Percentiles rank a stretch among this genome's conserved stretches.
phyloP scores from a whole-genome alignment of 2,113 vertebrate genomes.

The Mungos mungo region DNA sequence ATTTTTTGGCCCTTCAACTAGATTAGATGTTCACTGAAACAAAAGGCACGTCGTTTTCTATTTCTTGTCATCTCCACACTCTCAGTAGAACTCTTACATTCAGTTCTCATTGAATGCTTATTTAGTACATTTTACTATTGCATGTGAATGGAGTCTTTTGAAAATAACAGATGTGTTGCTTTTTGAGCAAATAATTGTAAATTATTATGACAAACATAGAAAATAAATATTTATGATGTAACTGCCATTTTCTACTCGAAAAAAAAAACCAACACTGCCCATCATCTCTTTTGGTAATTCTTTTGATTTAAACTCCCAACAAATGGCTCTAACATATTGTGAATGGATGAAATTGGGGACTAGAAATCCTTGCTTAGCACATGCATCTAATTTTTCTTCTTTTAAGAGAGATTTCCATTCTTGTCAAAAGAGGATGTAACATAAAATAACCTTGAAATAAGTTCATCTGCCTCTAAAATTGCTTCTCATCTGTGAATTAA shows the following conservation, averaged over 20 bases:
- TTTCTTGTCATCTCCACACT: neutral
- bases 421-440: neutral
- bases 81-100: neutral
- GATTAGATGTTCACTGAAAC: neutral
- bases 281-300: neutral
- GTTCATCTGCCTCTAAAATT: neutral
- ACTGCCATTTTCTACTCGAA: neutral
- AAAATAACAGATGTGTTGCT: neutral
- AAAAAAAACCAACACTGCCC: neutral
- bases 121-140: neutral
- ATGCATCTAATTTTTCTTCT: neutral
- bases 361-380: neutral
- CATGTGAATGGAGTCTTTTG: neutral
- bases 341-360: neutral
- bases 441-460: slow-evolving; percentile 53
- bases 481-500: slow-evolving; percentile 35
- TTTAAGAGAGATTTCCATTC: neutral
- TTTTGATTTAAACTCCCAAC: neutral
- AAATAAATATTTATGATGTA: neutral
- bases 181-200: neutral
- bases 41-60: neutral
- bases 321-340: neutral
- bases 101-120: neutral
- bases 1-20: neutral
- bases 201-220: neutral